Conservation (phyloP, 1,140 invertebrate species). For the Cepaea nemoralis region DNA sequence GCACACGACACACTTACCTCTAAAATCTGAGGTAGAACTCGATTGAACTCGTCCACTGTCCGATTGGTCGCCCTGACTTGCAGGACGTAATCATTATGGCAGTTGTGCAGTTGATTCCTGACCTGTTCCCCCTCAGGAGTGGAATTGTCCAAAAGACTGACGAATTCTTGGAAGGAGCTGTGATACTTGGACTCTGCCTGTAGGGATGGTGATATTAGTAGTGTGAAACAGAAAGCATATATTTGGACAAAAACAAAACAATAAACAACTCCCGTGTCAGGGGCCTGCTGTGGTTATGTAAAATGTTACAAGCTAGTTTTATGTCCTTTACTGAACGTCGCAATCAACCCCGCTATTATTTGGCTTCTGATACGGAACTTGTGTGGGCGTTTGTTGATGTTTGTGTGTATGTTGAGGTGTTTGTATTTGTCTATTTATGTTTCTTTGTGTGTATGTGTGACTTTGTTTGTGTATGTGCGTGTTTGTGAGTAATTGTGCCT, state of each 20-base stretch:
- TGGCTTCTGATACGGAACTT: no score
- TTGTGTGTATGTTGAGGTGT: no score
- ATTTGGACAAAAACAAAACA: neutral
- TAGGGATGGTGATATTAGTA: neutral
- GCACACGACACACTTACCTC: slow-evolving; percentile 12
- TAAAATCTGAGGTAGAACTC: slow-evolving; percentile 67
- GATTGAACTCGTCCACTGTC: slow-evolving; percentile 82
- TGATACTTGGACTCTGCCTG: slow-evolving; percentile 29
- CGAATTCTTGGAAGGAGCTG: slow-evolving; percentile 19
- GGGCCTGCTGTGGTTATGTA: no score
- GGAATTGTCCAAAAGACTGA: neutral
- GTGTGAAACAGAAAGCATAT: neutral
- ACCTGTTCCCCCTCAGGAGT: slow-evolving; percentile 11
- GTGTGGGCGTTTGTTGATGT: no score
- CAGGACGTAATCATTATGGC: slow-evolving; percentile 92
- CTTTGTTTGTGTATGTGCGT: no score
- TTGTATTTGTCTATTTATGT: no score
- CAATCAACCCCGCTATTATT: no score
- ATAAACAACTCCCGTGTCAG: no score
- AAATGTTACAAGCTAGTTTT: no score
- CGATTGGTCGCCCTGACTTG: slow-evolving; percentile 93
- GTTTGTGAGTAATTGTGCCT: no score
- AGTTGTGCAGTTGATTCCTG: slow-evolving; percentile 17
- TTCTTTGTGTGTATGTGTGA: no score
- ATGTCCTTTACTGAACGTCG: no score